phyloP scores from a whole-genome alignment of 2,797 vertebrate genomes.

The Microctenopoma lineatum region DNA sequence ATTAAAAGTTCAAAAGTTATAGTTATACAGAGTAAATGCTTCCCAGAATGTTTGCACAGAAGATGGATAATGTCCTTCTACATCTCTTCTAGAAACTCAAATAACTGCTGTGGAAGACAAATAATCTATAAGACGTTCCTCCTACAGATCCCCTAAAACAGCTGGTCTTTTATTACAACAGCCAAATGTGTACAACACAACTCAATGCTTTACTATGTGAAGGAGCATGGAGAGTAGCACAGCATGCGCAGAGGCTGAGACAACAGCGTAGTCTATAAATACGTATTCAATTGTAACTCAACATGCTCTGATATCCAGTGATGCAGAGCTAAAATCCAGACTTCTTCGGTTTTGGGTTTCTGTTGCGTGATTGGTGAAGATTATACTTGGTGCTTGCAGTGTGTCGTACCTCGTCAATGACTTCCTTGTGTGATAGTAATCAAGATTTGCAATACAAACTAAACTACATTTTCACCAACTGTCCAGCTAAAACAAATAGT shows the following conservation, averaged over 20 bases:
- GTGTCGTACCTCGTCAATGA: not conserved
- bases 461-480: not conserved
- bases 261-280: constrained; percentile 8
- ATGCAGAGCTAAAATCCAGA: not conserved
- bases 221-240: constrained; percentile 9
- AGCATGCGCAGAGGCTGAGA: constrained; percentile 23
- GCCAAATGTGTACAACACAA: constrained; percentile 52
- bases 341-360: not conserved
- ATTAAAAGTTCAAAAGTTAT: constrained; percentile 1
- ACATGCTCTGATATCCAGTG: not conserved
- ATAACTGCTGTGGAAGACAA: constrained; percentile 25
- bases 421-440: not conserved
- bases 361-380: not conserved
- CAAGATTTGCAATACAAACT: not conserved
- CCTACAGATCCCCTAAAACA: constrained; percentile 37
- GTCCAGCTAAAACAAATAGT: not conserved
- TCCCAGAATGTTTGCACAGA: constrained; percentile 20
- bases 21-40: constrained; percentile 1
- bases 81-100: constrained; percentile 25
- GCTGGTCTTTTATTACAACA: constrained; percentile 35
- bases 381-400: not conserved
- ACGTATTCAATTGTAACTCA: not conserved
- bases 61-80: constrained; percentile 29
- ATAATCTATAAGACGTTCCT: constrained; percentile 28
- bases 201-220: constrained; percentile 48